Evolutionary conservation across 1,140 invertebrate species (phyloP), one percentile per base, ranked within the genome.

Genomic region (Hyposmocoma kahamanoa): DNA sequence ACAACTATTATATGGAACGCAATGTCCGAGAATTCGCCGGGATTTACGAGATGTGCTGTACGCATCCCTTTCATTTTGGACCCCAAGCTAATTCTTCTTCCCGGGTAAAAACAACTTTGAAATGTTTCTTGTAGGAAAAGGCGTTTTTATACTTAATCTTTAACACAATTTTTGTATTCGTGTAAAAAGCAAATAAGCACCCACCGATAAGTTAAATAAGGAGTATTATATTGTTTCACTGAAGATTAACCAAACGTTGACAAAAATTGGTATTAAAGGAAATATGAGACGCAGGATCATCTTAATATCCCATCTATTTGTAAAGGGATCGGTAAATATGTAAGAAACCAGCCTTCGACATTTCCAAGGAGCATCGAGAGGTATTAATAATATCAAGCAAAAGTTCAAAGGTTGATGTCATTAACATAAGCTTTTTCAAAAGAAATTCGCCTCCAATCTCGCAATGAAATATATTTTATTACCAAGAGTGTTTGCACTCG

Each of bases 371-470:
- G n/a, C n/a, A n/a, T 54, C 28, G 36, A 44, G 42, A 13, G 26
- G 30, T 48, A 52, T 48, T 36, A 41, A 46, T 41, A 52, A 47
- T 51, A 26, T 24, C 19, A 42, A 48, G 50, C 36, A 34, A 26
- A 26, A 26, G 24, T 26, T 26, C 5, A 26, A 26, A 26, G 24
- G 34, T 41, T 46, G 17, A 22, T 20, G 41, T 55, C 50, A 42
- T 49, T 55, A 48, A 55, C 47, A 54, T 43, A 22, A 54, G 41
- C 45, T 46, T 55, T 42, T 45, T 55, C 42, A 55, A 55, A 32
- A 18, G 41, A 42, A 44, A 50, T 20, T 21, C 53, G n/a, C 24
- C 5, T 26, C 11, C 11, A 11, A 26, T 26, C 24, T 26, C 11
- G 24, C 24, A 26, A 26, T 11, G 24, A 26, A 11, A 26, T 26